phyloP scores from a whole-genome alignment of 2,113 vertebrate species.

The Phaethornis superciliosus region DNA sequence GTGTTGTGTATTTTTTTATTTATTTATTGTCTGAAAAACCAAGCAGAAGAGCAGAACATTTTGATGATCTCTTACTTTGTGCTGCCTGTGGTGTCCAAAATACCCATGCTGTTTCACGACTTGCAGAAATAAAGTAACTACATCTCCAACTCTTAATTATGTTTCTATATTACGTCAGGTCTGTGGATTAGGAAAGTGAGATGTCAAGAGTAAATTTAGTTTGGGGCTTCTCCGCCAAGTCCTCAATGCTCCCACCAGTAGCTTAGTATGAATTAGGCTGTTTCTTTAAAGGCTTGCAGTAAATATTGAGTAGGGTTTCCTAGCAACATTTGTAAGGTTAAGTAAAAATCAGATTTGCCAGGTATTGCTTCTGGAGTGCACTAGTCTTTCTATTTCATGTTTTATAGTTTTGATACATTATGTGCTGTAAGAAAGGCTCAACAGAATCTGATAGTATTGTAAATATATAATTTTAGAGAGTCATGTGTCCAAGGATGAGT shows the following conservation, averaged over 20 bases:
- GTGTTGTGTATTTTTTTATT: background rate
- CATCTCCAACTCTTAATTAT: background rate
- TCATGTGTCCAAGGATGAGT: background rate
- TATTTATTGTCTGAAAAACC: background rate
- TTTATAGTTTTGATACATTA: background rate
- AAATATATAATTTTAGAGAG: background rate
- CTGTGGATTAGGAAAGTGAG: slow-evolving; percentile 29
- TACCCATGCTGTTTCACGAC: background rate
- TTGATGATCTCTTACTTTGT: background rate
- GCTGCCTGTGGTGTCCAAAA: rapidly evolving
- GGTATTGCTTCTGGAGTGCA: slow-evolving; percentile 20
- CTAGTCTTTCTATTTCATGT: background rate
- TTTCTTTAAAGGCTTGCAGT: slow-evolving; percentile 54
- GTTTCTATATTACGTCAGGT: background rate
- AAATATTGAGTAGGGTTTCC: slow-evolving; percentile 64
- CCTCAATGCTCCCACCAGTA: background rate
- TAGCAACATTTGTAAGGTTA: slow-evolving; percentile 69
- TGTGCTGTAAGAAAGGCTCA: background rate
- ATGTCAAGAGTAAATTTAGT: slow-evolving; percentile 13
- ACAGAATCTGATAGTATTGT: background rate
- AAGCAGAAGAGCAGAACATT: background rate
- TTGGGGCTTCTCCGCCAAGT: background rate
- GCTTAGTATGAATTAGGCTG: slow-evolving; percentile 36
- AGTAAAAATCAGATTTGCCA: slow-evolving; percentile 53
- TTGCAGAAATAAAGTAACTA: background rate